Percentiles rank a stretch among this genome's conserved stretches.
phyloP scores from a whole-genome alignment of 2,113 vertebrate species.

The Chionodraco myersi region DNA sequence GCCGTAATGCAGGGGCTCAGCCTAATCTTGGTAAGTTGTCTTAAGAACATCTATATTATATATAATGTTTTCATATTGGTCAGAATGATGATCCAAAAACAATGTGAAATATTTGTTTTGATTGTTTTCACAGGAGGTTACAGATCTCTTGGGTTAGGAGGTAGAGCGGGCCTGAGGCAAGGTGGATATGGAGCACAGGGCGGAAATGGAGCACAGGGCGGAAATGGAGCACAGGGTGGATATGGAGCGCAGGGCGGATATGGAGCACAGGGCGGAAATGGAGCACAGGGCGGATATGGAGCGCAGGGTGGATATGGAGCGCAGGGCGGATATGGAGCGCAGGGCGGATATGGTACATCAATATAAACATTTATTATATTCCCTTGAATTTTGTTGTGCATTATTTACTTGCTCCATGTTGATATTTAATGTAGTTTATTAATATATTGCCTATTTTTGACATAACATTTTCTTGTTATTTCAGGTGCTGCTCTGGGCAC shows the following conservation, averaged over 20 bases:
- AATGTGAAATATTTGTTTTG: not conserved
- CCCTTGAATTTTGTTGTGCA: not conserved
- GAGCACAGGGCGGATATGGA: slow-evolving; percentile 65
- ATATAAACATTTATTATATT: not conserved
- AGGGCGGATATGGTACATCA: slow-evolving; percentile 37
- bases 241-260: slow-evolving; percentile 54
- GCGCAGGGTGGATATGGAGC: slow-evolving; percentile 66
- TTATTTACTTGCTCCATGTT: not conserved
- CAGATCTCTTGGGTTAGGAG: slow-evolving; percentile 66
- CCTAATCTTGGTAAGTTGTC: slow-evolving; percentile 68
- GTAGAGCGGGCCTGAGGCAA: slow-evolving; percentile 64
- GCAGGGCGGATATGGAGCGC: slow-evolving; percentile 68
- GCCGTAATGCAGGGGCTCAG: slow-evolving; percentile 66
- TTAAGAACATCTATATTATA: not conserved
- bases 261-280: too few species aligned
- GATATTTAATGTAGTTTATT: not conserved
- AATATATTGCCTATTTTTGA: too few species aligned
- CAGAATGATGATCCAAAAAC: not conserved
- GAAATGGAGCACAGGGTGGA: slow-evolving; percentile 45
- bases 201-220: slow-evolving; percentile 66
- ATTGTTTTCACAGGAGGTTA: slow-evolving; percentile 60
- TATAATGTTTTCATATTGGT: not conserved
- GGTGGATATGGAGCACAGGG: slow-evolving; percentile 70
- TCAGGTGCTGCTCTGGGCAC: slow-evolving; percentile 70
- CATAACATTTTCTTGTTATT: not conserved